Conservation (phyloP, 2,888 invertebrate species). For the Dascillus cervinus region DNA sequence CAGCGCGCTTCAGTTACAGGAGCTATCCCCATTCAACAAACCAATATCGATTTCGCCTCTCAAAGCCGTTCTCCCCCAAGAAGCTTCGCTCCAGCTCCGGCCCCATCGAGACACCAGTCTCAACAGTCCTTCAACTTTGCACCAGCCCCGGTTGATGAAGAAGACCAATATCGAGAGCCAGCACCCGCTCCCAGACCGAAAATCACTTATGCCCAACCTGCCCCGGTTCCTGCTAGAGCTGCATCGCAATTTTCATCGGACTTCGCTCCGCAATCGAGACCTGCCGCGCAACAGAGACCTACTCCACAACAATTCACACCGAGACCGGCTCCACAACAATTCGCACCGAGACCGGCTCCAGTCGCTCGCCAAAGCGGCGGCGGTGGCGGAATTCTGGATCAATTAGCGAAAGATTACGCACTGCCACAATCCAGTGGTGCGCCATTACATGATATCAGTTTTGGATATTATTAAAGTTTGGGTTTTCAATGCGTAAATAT, state of each 20-base stretch:
- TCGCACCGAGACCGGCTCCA: slow-evolving; percentile 26
- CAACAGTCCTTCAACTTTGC: slow-evolving; percentile 34
- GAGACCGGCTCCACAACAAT: slow-evolving; percentile 24
- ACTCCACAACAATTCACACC: slow-evolving; percentile 28
- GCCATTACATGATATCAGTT: slow-evolving; percentile 74
- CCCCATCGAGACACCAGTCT: slow-evolving; percentile 32
- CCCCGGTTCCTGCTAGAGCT: slow-evolving; percentile 19
- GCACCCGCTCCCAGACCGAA: slow-evolving; percentile 29
- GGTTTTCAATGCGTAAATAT: no score
- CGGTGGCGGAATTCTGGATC: slow-evolving; percentile 60
- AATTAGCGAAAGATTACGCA: slow-evolving; percentile 73
- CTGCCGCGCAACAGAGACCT: slow-evolving; percentile 30
- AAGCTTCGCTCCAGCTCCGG: slow-evolving; percentile 23
- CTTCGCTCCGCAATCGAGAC: slow-evolving; percentile 16
- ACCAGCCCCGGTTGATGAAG: slow-evolving; percentile 27
- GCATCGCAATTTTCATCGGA: slow-evolving; percentile 11
- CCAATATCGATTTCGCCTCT: slow-evolving; percentile 27
- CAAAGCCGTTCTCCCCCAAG: slow-evolving; percentile 21
- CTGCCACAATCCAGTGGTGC: slow-evolving; percentile 61
- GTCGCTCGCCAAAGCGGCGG: slow-evolving; percentile 26
- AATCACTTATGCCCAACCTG: slow-evolving; percentile 29
- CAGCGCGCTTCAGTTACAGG: slow-evolving; percentile 25
- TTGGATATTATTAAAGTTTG: slow-evolving; percentile 61
- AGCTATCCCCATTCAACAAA: slow-evolving; percentile 32
- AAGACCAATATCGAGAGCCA: slow-evolving; percentile 29